Percentiles rank a stretch among this genome's conserved stretches.
phyloP scores from a whole-genome alignment of 2,797 vertebrate genomes.

The Sphenopsis melanotis region DNA sequence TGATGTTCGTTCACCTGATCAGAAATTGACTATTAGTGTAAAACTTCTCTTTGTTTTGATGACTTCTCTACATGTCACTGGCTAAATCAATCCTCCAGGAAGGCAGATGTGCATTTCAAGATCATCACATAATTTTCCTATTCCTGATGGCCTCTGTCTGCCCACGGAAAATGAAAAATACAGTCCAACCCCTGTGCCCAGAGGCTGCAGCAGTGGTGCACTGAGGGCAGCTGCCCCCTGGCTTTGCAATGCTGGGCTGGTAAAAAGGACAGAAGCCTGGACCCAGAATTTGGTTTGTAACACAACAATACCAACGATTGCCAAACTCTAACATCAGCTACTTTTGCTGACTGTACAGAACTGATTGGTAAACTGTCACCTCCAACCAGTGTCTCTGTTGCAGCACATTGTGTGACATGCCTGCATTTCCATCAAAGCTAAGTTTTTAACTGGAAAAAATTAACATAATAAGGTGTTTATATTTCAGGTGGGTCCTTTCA shows the following conservation, averaged over 20 bases:
- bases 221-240: neutral
- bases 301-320: neutral
- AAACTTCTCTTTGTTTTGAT: neutral
- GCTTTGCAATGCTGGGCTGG: neutral
- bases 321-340: neutral
- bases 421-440: neutral
- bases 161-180: neutral
- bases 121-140: accelerated
- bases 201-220: neutral
- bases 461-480: neutral
- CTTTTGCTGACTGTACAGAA: neutral
- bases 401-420: neutral
- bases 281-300: neutral
- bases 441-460: neutral
- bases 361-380: neutral
- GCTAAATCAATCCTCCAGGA: neutral
- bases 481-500: neutral
- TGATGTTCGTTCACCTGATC: neutral
- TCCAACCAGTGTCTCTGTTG: neutral
- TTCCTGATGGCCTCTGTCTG: neutral
- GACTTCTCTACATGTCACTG: neutral
- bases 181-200: neutral
- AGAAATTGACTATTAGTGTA: neutral
- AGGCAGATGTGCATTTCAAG: neutral
- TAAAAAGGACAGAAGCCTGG: neutral